A percentile compares a stretch with the other conserved stretches of the same genome.
These are phyloP conservation scores for Ophraella communa DNA, from an alignment of 2,888 invertebrate species.

Conservation along the genomic window DNA sequence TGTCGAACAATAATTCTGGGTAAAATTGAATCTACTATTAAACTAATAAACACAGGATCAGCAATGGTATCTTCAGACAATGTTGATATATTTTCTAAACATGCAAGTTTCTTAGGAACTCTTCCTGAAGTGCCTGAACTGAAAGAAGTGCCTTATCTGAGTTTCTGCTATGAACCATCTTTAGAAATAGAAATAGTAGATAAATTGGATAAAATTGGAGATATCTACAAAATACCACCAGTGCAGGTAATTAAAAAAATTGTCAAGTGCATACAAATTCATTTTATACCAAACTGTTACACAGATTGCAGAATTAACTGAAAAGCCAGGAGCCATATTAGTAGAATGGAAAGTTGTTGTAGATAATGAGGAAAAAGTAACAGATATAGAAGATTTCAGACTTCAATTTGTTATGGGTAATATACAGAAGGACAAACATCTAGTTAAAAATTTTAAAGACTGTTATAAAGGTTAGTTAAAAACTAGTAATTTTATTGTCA, in stretches of 20 bases:
- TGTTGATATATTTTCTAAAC: conserved; percentile 41
- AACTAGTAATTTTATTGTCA: not conserved
- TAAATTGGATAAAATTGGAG: conserved; percentile 49
- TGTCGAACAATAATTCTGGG: conserved; percentile 56
- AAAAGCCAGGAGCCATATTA: conserved; percentile 64
- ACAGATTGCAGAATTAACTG: conserved; percentile 61
- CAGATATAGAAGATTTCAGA: conserved; percentile 60
- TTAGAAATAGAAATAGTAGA: conserved; percentile 46
- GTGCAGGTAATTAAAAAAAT: conserved; percentile 50
- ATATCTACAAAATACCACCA: conserved; percentile 51
- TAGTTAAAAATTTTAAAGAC: conserved; percentile 53
- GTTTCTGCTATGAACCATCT: conserved; percentile 59
- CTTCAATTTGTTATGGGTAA: conserved; percentile 60
- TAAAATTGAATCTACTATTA: conserved; percentile 54
- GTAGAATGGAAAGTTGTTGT: conserved; percentile 63
- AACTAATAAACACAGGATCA: conserved; percentile 52
- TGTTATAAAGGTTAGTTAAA: conserved; percentile 57
- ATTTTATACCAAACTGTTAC: not conserved
- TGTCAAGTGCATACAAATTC: not conserved
- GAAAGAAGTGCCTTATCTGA: conserved; percentile 64
- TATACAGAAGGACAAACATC: conserved; percentile 49
- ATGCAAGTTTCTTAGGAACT: conserved; percentile 57
- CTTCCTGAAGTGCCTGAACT: conserved; percentile 65
- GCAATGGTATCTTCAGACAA: conserved; percentile 38
- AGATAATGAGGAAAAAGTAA: conserved; percentile 55